Evolutionary conservation across 1,140 invertebrate species (phyloP), one percentile per base, ranked within the genome.

Genomic region (Drosophila varians): DNA sequence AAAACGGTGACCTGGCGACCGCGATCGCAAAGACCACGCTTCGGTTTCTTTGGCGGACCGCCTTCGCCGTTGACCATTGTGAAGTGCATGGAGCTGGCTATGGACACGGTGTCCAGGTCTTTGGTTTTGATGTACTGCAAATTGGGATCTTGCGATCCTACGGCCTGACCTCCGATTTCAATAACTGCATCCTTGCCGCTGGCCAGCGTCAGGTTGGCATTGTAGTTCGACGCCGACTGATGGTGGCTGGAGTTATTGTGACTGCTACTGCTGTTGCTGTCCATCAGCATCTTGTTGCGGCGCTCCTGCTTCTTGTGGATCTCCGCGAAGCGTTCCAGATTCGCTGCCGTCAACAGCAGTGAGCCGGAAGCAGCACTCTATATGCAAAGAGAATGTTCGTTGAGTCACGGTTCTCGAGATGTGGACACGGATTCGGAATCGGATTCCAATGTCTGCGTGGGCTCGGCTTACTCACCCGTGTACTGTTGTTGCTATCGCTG

Each of bases 61-160:
- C 94, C 94, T 77, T 96, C 94, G 11, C 95, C 95, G 86, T 96
- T 96, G 42, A 96, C 94, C 36, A 96, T 95, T 4, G 96, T 97
- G 88, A 96, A 97, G 91, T 97, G 95, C 54, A 95, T 96, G 56
- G 95, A 96, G 90, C 95, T 96, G 23, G 95, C 95, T 56, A 96
- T 92, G n/a, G 95, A 96, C 16, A 93, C 93, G 28, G 93, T 93
- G 76, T 96, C 95, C 48, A 93, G 84, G 77, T 90, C 92, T 89
- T 74, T 92, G 92, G 73, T 90, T 91, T 38, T 87, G 45, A 90
- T 56, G 34, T 89, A 90, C 66, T 90, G 57, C 64, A 90, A 64
- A 73, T 91, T 91, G 47, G 89, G 87, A 71, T 86, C 80, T 8
- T 47, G 25, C 11, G 9, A 31, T 12, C 23, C 5, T 3, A 38